A percentile compares a stretch with the other conserved stretches of the same genome.
Conservation (phyloP, 92 coral and sea anemone species). For the Metridium senile region DNA sequence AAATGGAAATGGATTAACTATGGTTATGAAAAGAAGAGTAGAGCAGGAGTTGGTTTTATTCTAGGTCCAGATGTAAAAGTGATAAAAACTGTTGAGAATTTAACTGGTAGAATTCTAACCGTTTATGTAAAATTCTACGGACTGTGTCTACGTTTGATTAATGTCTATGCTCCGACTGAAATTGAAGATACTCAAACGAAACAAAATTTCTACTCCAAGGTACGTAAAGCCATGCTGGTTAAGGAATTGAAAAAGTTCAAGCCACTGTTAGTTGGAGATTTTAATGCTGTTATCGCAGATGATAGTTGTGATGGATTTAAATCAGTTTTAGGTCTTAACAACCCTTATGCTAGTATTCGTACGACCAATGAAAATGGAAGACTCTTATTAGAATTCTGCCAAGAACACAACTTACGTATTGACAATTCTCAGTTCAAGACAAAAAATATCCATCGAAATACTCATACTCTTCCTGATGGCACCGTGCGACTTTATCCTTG, state of each 20-base stretch:
- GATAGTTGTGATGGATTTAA: not conserved
- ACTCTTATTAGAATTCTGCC: slow-evolving; percentile 12
- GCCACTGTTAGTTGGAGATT: slow-evolving; percentile 6
- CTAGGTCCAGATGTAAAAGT: slow-evolving; percentile 6
- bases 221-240: not conserved
- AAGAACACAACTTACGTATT: slow-evolving; percentile 9
- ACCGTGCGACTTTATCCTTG: slow-evolving; percentile 6
- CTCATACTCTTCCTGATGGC: slow-evolving; percentile 8
- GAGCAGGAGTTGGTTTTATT: slow-evolving; percentile 25
- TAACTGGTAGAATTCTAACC: slow-evolving; percentile 16
- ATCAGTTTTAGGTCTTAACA: not conserved
- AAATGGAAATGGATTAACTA: slow-evolving; percentile 17
- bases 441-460: slow-evolving; percentile 8
- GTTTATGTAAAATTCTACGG: slow-evolving; percentile 18
- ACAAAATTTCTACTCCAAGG: slow-evolving; percentile 2
- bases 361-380: not conserved
- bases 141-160: slow-evolving; percentile 5
- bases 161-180: slow-evolving; percentile 23
- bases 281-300: slow-evolving; percentile 18
- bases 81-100: slow-evolving; percentile 21
- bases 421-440: too few species aligned
- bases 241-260: slow-evolving; percentile 11
- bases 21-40: not conserved
- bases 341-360: not conserved
- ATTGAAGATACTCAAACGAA: slow-evolving; percentile 11